phyloP scores from a whole-genome alignment of 2,113 vertebrate genomes.

The Mesembrinibis cayennensis region DNA sequence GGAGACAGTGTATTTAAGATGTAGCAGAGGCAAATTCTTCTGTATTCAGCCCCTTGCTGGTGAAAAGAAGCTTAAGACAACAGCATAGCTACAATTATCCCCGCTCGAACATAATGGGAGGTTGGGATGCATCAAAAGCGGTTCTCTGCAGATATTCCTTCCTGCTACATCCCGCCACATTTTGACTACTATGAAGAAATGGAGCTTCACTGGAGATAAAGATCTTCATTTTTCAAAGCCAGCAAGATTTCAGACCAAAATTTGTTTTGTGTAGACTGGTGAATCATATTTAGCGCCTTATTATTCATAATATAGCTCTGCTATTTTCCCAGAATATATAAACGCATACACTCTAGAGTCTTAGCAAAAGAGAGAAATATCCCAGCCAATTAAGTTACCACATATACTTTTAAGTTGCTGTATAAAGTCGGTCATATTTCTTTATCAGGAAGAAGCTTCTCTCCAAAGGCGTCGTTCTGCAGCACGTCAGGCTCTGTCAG shows the following conservation, averaged over 20 bases:
- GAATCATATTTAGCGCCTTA: background rate
- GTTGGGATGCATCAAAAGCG: background rate
- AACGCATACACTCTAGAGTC: background rate
- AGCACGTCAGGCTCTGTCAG: slow-evolving; percentile 75
- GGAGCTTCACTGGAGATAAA: background rate
- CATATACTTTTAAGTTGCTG: background rate
- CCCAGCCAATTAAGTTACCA: background rate
- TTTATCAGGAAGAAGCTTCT: slow-evolving; percentile 82
- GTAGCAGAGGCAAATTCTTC: background rate
- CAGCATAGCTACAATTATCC: background rate
- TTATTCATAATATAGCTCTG: background rate
- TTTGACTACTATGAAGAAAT: background rate
- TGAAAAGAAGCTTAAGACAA: background rate
- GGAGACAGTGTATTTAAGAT: background rate
- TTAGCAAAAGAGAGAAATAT: background rate
- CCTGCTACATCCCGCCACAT: background rate
- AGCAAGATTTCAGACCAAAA: background rate
- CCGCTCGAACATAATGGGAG: background rate
- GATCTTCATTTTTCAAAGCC: background rate
- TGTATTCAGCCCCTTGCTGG: background rate
- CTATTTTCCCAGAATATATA: background rate
- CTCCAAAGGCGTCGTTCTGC: slow-evolving; percentile 72
- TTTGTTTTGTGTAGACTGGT: too few species aligned
- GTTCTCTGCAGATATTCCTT: background rate
- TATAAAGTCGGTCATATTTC: background rate